These are phyloP conservation scores for Aphodius granarius DNA, from an alignment of 2,888 invertebrate species.

Conservation along the genomic window DNA sequence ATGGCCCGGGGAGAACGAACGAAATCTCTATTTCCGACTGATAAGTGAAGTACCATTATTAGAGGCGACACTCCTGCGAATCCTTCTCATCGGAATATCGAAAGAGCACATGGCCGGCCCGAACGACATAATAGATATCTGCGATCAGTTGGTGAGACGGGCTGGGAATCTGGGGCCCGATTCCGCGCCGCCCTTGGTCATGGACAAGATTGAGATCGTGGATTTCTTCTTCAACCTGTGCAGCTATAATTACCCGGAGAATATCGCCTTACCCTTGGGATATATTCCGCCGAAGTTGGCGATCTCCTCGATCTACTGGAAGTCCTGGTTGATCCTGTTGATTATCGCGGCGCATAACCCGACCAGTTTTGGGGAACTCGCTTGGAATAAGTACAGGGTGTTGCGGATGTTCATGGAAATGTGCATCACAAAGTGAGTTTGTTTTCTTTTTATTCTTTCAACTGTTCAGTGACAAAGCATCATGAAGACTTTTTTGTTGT, in stretches of 20 bases:
- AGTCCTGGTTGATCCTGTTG: constrained; percentile 85
- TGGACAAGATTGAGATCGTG: constrained; percentile 82
- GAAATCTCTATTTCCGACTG: constrained; percentile 74
- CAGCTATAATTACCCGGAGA: constrained; percentile 91
- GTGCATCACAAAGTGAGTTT: constrained; percentile 86
- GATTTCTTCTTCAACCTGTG: constrained; percentile 89
- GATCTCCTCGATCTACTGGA: constrained; percentile 93
- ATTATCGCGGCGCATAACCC: constrained; percentile 94
- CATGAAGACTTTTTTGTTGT: too few relatives aligned
- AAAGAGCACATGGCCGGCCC: constrained; percentile 80
- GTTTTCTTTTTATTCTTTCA: neutral
- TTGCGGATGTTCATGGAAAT: constrained; percentile 91
- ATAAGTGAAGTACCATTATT: constrained; percentile 87
- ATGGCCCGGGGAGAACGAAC: constrained; percentile 89
- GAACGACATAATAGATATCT: constrained; percentile 83
- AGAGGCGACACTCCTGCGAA: constrained; percentile 79
- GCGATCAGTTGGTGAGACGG: constrained; percentile 81
- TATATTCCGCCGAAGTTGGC: constrained; percentile 83
- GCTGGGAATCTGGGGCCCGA: constrained; percentile 78
- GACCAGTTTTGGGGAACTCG: constrained; percentile 78
- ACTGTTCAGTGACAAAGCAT: too few relatives aligned
- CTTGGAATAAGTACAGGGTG: constrained; percentile 90
- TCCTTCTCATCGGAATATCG: constrained; percentile 72
- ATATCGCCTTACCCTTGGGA: constrained; percentile 83
- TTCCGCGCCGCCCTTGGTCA: constrained; percentile 70